Evolutionary conservation across 2,113 vertebrate species (phyloP).

Genomic region (Aspiorhynchus laticeps): DNA sequence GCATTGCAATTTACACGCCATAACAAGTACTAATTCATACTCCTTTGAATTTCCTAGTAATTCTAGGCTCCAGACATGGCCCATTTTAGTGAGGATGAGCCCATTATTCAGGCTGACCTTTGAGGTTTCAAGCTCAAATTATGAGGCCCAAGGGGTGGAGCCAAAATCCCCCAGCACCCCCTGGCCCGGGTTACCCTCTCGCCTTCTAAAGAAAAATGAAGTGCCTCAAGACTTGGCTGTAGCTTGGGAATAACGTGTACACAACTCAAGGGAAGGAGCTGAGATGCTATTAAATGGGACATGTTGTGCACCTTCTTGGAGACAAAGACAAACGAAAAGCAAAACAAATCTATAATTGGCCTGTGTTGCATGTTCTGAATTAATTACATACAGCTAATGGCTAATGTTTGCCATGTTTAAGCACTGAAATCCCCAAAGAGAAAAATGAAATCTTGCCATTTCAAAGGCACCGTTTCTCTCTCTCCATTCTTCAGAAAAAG

Average conservation of each 20-base stretch:
- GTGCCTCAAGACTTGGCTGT: slow-evolving; percentile 25
- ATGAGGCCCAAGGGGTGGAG: slow-evolving; percentile 44
- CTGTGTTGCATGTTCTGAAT: slow-evolving; percentile 20
- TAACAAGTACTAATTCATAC: slow-evolving; percentile 18
- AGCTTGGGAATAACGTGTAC: slow-evolving; percentile 29
- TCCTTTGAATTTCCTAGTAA: slow-evolving; percentile 9
- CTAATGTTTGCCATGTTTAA: slow-evolving; percentile 29
- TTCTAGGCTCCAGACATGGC: slow-evolving; percentile 29
- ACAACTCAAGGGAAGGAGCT: neutral
- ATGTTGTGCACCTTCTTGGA: neutral
- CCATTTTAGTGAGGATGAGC: slow-evolving; percentile 45
- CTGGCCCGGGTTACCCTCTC: slow-evolving; percentile 15
- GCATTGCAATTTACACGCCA: neutral
- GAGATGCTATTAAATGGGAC: slow-evolving; percentile 38
- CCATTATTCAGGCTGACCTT: slow-evolving; percentile 53
- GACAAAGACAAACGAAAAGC: slow-evolving; percentile 8
- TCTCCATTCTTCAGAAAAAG: slow-evolving; percentile 28
- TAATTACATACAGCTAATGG: slow-evolving; percentile 39
- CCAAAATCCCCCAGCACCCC: slow-evolving; percentile 38
- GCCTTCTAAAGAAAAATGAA: slow-evolving; percentile 48
- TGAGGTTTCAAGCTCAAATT: slow-evolving; percentile 45
- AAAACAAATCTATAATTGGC: neutral
- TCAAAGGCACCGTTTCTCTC: slow-evolving; percentile 31
- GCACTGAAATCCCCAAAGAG: slow-evolving; percentile 10
- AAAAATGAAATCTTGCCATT: slow-evolving; percentile 17